Evolutionary conservation across 2,113 vertebrate genomes (phyloP).

Genomic region (Rafetus swinhoei): DNA sequence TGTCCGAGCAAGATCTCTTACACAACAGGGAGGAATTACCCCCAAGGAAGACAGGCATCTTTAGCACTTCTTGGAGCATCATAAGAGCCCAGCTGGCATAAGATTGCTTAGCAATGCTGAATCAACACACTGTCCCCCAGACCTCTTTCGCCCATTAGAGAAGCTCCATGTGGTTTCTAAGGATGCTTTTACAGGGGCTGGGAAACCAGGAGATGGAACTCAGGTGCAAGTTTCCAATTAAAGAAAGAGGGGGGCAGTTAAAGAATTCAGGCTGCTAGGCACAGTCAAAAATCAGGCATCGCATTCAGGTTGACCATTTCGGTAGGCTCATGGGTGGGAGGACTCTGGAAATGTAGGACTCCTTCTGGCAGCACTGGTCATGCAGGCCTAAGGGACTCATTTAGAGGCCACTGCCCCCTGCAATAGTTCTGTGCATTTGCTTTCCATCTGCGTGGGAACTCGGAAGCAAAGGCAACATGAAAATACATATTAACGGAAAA

Average conservation of each 20-base stretch:
- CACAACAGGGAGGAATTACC: not conserved
- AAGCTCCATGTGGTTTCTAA: not conserved
- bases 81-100: not conserved
- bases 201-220: not conserved
- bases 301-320: not conserved
- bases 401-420: not conserved
- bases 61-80: not conserved
- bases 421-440: not conserved
- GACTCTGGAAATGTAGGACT: not conserved
- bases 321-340: not conserved
- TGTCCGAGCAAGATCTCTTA: not conserved
- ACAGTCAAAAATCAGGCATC: not conserved
- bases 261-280: not conserved
- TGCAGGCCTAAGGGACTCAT: not conserved
- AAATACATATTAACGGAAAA: not conserved
- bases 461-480: not conserved
- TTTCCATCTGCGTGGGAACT: not conserved
- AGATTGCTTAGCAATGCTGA: not conserved
- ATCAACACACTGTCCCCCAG: not conserved
- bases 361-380: not conserved
- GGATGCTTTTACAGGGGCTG: not conserved
- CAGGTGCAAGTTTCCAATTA: not conserved
- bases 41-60: not conserved
- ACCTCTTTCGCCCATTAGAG: not conserved
- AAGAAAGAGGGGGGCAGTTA: not conserved